A percentile compares a stretch with the other conserved stretches of the same genome.
These are phyloP conservation scores for Rhinoptilus africanus DNA, from an alignment of 2,113 vertebrate species.

Conservation along the genomic window DNA sequence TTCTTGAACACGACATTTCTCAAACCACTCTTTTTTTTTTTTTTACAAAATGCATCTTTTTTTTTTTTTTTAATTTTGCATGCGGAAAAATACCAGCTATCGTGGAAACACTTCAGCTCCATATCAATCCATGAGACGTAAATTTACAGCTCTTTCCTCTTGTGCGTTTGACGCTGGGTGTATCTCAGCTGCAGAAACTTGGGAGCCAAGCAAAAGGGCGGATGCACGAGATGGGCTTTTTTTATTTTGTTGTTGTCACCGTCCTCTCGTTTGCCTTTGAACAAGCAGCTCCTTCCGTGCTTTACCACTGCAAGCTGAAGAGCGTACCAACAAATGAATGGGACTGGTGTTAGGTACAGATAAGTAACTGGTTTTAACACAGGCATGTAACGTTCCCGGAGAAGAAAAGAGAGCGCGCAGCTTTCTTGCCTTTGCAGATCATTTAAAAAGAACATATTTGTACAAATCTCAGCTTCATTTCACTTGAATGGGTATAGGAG, in stretches of 20 bases:
- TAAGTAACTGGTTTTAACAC: not conserved
- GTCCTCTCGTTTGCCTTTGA: not conserved
- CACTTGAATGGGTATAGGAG: not conserved
- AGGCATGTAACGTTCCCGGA: not conserved
- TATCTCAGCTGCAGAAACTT: not conserved
- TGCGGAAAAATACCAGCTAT: not conserved
- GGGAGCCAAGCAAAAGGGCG: not conserved
- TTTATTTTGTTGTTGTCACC: not conserved
- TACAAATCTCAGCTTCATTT: not conserved
- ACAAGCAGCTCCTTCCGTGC: not conserved
- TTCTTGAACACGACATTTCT: not conserved
- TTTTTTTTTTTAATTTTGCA: not conserved
- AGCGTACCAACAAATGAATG: not conserved
- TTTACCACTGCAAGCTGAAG: not conserved
- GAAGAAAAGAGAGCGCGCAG: not conserved
- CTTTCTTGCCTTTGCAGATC: not conserved
- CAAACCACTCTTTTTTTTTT: not conserved
- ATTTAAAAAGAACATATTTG: not conserved
- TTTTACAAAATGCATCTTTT: not conserved
- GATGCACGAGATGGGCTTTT: not conserved
- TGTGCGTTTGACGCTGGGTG: not conserved
- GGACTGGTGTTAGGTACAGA: not conserved
- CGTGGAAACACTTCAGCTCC: not conserved
- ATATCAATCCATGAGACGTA: not conserved
- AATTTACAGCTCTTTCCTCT: not conserved